Conservation (phyloP, 2,113 vertebrate genomes). For the Mesocricetus auratus region DNA sequence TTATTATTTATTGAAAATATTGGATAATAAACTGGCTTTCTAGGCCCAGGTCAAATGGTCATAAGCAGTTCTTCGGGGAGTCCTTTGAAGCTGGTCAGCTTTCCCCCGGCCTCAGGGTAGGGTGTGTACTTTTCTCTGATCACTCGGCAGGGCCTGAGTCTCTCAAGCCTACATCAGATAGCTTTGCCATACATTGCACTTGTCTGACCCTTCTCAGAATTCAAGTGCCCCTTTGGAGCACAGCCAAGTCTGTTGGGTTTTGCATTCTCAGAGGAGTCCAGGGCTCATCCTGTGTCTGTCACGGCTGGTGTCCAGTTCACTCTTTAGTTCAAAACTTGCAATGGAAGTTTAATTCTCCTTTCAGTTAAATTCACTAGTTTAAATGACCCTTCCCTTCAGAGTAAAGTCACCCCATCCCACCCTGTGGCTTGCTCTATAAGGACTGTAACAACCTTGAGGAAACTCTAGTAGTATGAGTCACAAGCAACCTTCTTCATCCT, state of each 20-base stretch:
- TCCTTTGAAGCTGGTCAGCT: neutral
- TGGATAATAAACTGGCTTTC: neutral
- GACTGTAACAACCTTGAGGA: constrained; percentile 20
- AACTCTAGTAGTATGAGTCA: neutral
- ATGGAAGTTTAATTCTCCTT: neutral
- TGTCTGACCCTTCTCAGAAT: neutral
- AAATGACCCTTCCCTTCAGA: neutral
- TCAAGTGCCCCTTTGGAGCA: neutral
- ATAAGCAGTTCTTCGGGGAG: neutral
- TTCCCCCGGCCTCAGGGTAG: fast-evolving
- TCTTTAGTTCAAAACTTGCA: neutral
- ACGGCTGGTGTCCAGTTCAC: neutral
- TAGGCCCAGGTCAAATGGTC: neutral
- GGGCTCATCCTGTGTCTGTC: neutral
- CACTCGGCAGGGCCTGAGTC: neutral
- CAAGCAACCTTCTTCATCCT: constrained; percentile 52
- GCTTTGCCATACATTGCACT: neutral
- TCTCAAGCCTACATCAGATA: neutral
- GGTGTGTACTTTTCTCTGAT: neutral
- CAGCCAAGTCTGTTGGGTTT: fast-evolving
- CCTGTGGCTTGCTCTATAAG: neutral
- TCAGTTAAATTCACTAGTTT: neutral
- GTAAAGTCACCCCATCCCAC: neutral
- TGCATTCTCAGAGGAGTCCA: neutral
- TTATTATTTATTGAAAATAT: constrained; percentile 43